Evolutionary conservation across 2,888 invertebrate genomes (phyloP), one percentile per base, ranked within the genome.

Genomic region (Piscicola geometra): DNA sequence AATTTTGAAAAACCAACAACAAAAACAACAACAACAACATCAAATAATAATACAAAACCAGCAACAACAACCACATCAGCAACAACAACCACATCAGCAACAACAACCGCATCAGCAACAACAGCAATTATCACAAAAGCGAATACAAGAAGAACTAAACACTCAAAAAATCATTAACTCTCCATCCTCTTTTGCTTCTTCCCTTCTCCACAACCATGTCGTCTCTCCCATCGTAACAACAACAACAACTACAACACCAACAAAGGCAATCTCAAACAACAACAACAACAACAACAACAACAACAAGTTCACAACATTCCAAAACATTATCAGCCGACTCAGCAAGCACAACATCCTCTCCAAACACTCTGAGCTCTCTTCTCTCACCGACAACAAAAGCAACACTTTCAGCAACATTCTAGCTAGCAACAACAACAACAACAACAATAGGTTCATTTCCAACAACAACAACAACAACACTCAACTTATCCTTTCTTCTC

Each of bases 41-140:
- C 32, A 30, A 68, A 18, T 30, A 33, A 64, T 12, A 3, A 3
- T 9, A 28, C 64, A 28, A 64, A 64, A 30, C 21, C 21, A 12
- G 21, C 64, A 64, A 64, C 3, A 9, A 3, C 64, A 64, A 28
- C 3, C 9, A 3, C 64, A 64, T 12, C 66, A 74, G 66, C 47
- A 56, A 56, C 60, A 56, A 56, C 64, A 64, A 28, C 41, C 15
- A 41, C 41, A 9, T 9, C 66, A 74, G 66, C 28, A 21, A 15
- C 60, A 56, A n/a, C 60, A 56, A 56, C 50, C 50, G 21, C 50
- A 47, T 15, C 60, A 56, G n/a, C 60, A 56, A 56, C 60, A 18
- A 56, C 60, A 25, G n/a, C 60, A 18, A 3, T 25, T n/a, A 25
- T 56, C 60, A 25, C n/a, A n/a, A n/a, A n/a, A n/a, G n/a, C n/a